Evolutionary conservation across 1,140 invertebrate genomes (phyloP).

Genomic region (Zaprionus gabonicus): DNA sequence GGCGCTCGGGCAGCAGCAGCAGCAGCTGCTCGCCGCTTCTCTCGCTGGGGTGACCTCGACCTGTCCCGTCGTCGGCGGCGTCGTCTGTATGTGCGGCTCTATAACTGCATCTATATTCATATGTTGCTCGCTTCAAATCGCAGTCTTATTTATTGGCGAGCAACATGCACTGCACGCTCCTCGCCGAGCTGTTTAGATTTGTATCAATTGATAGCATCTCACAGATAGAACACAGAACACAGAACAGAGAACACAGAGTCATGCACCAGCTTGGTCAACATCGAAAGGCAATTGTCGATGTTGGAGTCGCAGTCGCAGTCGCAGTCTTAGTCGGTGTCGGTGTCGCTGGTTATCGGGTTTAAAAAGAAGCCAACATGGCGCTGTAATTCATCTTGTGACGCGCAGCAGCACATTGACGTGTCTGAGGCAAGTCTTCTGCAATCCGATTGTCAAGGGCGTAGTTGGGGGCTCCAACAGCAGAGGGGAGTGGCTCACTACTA

Average conservation of each 20-base stretch:
- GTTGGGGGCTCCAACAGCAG: neutral
- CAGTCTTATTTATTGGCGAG: slow-evolving; percentile 79
- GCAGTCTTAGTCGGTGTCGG: neutral
- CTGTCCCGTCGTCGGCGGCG: slow-evolving; percentile 58
- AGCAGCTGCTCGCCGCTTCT: slow-evolving; percentile 22
- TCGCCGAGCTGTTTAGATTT: slow-evolving; percentile 66
- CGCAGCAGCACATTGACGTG: neutral
- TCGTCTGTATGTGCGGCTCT: slow-evolving; percentile 16
- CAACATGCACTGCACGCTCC: slow-evolving; percentile 61
- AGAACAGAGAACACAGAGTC: neutral
- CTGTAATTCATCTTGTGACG: slow-evolving; percentile 12
- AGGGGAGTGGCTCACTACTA: neutral
- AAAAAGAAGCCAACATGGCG: slow-evolving; percentile 6
- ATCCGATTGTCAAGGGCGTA: slow-evolving; percentile 1
- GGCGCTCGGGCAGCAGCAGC: slow-evolving; percentile 50
- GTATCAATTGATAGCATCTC: slow-evolving; percentile 73
- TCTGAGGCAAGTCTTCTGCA: neutral
- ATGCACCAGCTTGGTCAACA: slow-evolving; percentile 64
- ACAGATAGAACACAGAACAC: slow-evolving; percentile 11
- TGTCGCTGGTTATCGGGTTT: neutral
- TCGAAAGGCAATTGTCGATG: slow-evolving; percentile 48
- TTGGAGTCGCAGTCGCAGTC: neutral
- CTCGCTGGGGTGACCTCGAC: slow-evolving; percentile 66
- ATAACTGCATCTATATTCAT: slow-evolving; percentile 15
- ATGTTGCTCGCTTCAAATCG: slow-evolving; percentile 35